phyloP scores from a whole-genome alignment of 2,888 invertebrate species.

The Cheilosia grossa region DNA sequence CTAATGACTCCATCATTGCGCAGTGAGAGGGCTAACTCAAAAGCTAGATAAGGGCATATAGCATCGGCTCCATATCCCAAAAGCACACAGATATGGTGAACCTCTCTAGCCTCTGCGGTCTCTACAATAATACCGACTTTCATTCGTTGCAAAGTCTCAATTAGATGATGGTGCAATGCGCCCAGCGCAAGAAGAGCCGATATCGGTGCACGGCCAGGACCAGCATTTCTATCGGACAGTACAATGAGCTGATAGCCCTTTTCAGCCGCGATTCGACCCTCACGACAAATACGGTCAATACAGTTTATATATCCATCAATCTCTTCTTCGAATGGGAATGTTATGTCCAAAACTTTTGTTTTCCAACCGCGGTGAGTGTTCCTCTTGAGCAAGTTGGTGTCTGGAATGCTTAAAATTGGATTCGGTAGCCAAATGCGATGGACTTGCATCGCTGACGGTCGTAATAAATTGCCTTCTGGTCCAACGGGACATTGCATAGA shows the following conservation, averaged over 20 bases:
- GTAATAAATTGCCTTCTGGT: constrained; percentile 96
- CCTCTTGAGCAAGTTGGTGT: constrained; percentile 93
- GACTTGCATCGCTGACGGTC: constrained; percentile 93
- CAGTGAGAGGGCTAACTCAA: constrained; percentile 94
- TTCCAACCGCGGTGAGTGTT: constrained; percentile 95
- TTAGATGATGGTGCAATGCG: constrained; percentile 97
- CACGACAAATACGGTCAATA: constrained; percentile 90
- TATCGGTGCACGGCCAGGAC: constrained; percentile 87
- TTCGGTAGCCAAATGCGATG: constrained; percentile 96
- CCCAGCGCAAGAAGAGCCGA: constrained; percentile 94
- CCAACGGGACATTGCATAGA: constrained; percentile 98
- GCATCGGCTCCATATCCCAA: constrained; percentile 98
- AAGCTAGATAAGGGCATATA: constrained; percentile 97
- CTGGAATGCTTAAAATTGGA: constrained; percentile 96
- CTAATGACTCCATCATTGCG: constrained; percentile 94
- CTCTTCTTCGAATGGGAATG: constrained; percentile 91
- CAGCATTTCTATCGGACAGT: constrained; percentile 91
- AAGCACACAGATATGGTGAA: constrained; percentile 97
- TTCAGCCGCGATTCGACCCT: constrained; percentile 91
- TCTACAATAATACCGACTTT: constrained; percentile 97
- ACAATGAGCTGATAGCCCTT: constrained; percentile 93
- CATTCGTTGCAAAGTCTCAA: constrained; percentile 97
- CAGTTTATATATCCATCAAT: constrained; percentile 90
- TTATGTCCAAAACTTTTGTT: constrained; percentile 93
- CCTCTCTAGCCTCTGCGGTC: constrained; percentile 97